phyloP scores from a whole-genome alignment of 1,140 invertebrate species.

The Danaus plexippus region DNA sequence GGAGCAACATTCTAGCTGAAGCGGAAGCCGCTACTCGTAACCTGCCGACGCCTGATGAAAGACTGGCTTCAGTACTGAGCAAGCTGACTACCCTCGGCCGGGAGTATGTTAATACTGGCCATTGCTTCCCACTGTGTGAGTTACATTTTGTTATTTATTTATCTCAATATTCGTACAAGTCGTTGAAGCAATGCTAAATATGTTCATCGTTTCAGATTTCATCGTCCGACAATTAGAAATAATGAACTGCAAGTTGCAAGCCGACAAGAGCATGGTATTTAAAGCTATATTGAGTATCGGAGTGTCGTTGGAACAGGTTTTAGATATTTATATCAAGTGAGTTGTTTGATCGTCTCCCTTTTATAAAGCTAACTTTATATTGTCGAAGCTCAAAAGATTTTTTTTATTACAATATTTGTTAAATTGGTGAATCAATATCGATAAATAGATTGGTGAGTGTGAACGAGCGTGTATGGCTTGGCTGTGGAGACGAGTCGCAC shows the following conservation, averaged over 20 bases:
- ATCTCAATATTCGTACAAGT: background rate
- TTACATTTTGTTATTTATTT: slow-evolving; percentile 9
- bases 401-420: background rate
- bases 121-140: slow-evolving; percentile 82
- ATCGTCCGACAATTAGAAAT: slow-evolving; percentile 83
- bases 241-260: slow-evolving; percentile 78
- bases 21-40: slow-evolving; percentile 54
- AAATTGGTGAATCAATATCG: slow-evolving; percentile 5
- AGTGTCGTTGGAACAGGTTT: slow-evolving; percentile 78
- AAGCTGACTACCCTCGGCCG: slow-evolving; percentile 83
- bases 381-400: background rate
- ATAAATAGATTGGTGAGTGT: slow-evolving; percentile 76
- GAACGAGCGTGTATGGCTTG: slow-evolving; percentile 83
- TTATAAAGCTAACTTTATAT: too few species aligned
- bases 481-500: slow-evolving; percentile 84
- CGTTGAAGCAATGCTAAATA: background rate
- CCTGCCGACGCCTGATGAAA: slow-evolving; percentile 72
- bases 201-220: slow-evolving; percentile 72
- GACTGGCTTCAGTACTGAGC: slow-evolving; percentile 77
- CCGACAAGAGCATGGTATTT: slow-evolving; percentile 79
- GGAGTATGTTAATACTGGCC: slow-evolving; percentile 80
- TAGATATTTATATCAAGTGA: slow-evolving; percentile 82
- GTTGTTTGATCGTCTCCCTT: slow-evolving; percentile 11
- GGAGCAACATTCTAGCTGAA: slow-evolving; percentile 82
- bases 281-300: slow-evolving; percentile 79